A percentile compares a stretch with the other conserved stretches of the same genome.
Conservation (phyloP, 2,797 vertebrate species). For the Neoniphon sammara region DNA sequence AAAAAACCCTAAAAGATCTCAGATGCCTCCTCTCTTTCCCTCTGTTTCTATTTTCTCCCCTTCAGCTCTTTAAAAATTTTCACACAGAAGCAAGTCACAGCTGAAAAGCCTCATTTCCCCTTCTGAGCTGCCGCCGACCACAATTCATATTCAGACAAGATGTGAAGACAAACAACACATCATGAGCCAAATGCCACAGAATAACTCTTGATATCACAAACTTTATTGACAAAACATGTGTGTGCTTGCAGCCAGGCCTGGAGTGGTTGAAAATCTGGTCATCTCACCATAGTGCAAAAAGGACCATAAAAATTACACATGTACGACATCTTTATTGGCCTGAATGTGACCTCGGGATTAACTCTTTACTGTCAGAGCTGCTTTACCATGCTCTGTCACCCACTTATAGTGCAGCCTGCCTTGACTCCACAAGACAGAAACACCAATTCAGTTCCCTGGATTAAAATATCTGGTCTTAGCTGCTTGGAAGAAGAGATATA, state of each 20-base stretch:
- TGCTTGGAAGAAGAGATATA: constrained; percentile 6
- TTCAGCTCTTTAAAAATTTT: neutral
- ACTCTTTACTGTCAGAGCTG: constrained; percentile 4
- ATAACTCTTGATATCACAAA: neutral
- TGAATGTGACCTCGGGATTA: neutral
- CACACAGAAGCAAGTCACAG: constrained; percentile 1
- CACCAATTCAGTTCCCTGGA: constrained; percentile 28
- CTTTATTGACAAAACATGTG: neutral
- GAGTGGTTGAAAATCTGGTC: neutral
- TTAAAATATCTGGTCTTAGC: constrained; percentile 34
- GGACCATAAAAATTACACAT: neutral
- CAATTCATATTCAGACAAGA: neutral
- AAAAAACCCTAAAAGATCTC: neutral
- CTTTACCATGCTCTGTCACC: constrained; percentile 20
- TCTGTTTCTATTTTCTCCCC: neutral
- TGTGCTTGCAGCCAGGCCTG: neutral
- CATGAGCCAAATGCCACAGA: neutral
- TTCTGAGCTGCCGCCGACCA: neutral
- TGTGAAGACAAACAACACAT: neutral
- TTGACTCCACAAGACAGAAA: constrained; percentile 32
- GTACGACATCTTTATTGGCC: constrained; percentile 1
- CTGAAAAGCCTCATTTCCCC: neutral
- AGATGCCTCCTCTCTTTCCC: neutral
- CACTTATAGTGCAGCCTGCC: neutral
- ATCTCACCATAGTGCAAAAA: no score